Evolutionary conservation across 2,113 vertebrate genomes (phyloP), one percentile per base, ranked within the genome.

Genomic region (human (Homo sapiens)): DNA sequence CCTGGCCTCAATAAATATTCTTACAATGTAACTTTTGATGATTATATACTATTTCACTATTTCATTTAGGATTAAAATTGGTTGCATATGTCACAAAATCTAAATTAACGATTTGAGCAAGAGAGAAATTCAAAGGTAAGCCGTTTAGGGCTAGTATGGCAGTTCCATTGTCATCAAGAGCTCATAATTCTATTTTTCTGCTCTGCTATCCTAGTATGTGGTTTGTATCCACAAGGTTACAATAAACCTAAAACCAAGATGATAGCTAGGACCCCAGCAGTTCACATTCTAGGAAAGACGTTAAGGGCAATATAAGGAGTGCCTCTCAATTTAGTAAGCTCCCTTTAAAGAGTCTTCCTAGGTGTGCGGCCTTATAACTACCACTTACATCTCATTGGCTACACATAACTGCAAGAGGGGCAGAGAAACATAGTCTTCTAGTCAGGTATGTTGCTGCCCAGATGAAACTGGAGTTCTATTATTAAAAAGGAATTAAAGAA

Each of bases 391-490:
- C 20, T 83, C 52, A 92, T 25, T 95, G 55, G 55, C 79, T 75
- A 61, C 75, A 64, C 32, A 32, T 89, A 93, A 30, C 66, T 94
- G 55, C 45, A 92, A 88, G 64, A n/a, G 35, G 96, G 32, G 25
- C 87, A 66, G 61, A 80, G 81, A 96, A 96, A 66, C 86, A 73
- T 87, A 93, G 32, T 96, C 38, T 91, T 92, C 92, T 95, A 93
- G 40, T 96, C 30, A 95, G 38, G 79, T 27, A 79, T 96, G 22
- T 96, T 95, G 57, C 70, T 64, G 87, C 35, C 52, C 59, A 94
- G 76, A 40, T 97, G 72, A 97, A 96, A 88, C n/a, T 23, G 17
- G 76, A 93, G 14, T 94, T 92, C 38, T 94, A 2, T 92, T 75
- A 73, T 18, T 94, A 82, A 76, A 38, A 59, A 89, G 93, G 83